These are phyloP conservation scores for Harpagoxenus sublaevis DNA, from an alignment of 2,888 invertebrate species.

Conservation along the genomic window DNA sequence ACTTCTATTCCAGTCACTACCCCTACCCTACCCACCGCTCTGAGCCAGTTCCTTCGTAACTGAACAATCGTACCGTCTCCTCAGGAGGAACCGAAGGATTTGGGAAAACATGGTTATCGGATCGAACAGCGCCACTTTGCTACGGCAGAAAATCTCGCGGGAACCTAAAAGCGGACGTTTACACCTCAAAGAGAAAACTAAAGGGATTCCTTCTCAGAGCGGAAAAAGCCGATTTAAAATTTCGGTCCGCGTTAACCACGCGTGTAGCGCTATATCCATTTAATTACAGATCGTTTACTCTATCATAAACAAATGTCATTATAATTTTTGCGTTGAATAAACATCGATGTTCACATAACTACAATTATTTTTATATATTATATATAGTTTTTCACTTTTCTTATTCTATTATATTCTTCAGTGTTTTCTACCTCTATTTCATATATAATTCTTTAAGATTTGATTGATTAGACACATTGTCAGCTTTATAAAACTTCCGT, in stretches of 20 bases:
- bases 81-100: constrained; percentile 54
- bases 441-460: too few relatives aligned
- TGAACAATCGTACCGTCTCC: constrained; percentile 57
- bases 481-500: too few relatives aligned
- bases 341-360: neutral
- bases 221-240: constrained; percentile 29
- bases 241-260: neutral
- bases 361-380: neutral
- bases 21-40: neutral
- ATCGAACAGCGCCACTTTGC: constrained; percentile 59
- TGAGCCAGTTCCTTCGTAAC: constrained; percentile 45
- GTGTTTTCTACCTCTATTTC: too few relatives aligned
- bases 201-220: constrained; percentile 28
- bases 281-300: neutral
- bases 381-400: neutral
- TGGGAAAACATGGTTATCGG: constrained; percentile 64
- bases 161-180: constrained; percentile 52
- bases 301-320: neutral
- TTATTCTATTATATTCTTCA: too few relatives aligned
- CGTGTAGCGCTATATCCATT: neutral
- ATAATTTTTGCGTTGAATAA: neutral
- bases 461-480: too few relatives aligned
- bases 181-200: constrained; percentile 54
- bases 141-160: constrained; percentile 46
- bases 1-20: constrained; percentile 38